Conservation (phyloP, 2,797 vertebrate species). For the Lacerta viridis region DNA sequence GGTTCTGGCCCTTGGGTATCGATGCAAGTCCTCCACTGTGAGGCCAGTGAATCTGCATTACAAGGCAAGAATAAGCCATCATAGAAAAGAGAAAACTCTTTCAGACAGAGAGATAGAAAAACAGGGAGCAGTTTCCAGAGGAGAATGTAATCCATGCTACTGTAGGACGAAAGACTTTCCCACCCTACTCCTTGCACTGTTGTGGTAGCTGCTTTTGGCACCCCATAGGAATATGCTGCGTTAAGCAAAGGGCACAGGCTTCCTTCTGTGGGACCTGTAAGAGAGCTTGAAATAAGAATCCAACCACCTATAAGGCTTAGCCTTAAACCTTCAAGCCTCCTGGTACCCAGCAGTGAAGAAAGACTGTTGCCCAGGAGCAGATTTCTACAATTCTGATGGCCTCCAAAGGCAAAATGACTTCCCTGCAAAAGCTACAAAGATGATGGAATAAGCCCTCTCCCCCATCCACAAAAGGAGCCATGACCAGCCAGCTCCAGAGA, state of each 20-base stretch:
- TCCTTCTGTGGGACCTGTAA: neutral
- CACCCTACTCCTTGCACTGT: too few species aligned
- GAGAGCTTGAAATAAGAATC: neutral
- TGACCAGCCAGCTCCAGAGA: neutral
- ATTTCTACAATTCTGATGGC: neutral
- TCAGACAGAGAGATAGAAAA: neutral
- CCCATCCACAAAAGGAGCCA: neutral
- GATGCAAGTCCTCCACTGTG: rapidly evolving
- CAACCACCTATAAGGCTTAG: neutral
- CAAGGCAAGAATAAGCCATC: neutral
- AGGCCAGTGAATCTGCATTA: neutral
- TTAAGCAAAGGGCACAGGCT: neutral
- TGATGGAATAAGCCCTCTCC: rapidly evolving
- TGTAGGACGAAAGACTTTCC: neutral
- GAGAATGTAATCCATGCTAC: neutral
- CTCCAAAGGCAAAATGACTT: neutral
- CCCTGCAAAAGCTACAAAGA: neutral
- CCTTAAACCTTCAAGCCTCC: neutral
- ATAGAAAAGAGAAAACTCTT: neutral
- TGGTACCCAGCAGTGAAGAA: neutral
- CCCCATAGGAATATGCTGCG: neutral
- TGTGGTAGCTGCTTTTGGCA: neutral
- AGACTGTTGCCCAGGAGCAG: neutral
- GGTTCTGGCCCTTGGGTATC: neutral
- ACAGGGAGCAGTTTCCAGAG: neutral